Evolutionary conservation across 2,113 vertebrate genomes (phyloP).

Genomic region (Notiomystis cincta): DNA sequence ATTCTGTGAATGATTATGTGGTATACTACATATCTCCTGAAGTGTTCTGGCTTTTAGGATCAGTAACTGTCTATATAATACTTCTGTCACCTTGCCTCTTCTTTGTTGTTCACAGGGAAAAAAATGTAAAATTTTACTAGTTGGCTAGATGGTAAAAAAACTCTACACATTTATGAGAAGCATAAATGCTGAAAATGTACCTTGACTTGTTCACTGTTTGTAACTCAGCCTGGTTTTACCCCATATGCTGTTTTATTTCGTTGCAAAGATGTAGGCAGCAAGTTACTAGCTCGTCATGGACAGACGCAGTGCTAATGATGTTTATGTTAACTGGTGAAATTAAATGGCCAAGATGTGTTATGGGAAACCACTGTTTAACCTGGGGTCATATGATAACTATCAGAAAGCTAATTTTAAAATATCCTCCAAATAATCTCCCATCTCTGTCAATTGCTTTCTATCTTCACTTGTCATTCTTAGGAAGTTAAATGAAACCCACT

Average conservation of each 20-base stretch:
- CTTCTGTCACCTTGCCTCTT: neutral
- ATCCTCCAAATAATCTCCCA: neutral
- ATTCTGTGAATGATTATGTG: neutral
- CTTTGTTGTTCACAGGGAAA: neutral
- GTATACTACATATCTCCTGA: neutral
- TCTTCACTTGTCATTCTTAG: neutral
- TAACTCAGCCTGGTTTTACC: neutral
- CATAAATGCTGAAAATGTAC: neutral
- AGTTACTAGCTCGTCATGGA: neutral
- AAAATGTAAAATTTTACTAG: neutral
- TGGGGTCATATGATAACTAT: neutral
- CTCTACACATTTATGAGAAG: neutral
- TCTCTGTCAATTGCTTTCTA: neutral
- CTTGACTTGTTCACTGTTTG: neutral
- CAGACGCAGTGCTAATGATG: neutral
- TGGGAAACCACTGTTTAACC: neutral
- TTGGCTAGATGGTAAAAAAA: neutral
- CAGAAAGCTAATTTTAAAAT: neutral
- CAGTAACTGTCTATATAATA: neutral
- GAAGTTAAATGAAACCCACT: neutral
- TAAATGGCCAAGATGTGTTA: neutral
- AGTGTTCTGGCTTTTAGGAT: neutral
- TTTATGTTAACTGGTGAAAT: neutral
- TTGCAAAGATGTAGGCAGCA: neutral
- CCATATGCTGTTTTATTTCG: neutral